Conservation (phyloP, 2,888 invertebrate genomes). For the Linnaemya tessellans region DNA sequence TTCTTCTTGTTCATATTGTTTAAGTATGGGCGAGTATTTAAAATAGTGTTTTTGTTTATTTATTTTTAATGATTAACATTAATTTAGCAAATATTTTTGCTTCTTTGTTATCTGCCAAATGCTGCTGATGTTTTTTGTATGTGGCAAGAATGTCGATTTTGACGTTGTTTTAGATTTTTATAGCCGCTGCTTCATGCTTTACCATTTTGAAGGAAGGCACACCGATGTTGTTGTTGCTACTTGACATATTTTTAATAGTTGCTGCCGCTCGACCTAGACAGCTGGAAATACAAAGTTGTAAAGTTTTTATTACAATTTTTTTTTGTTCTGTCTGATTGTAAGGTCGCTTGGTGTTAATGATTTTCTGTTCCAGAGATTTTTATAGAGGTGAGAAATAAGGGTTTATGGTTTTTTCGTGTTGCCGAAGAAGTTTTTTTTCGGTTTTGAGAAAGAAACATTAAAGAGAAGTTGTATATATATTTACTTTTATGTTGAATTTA, state of each 20-base stretch:
- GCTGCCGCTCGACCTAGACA: slow-evolving; percentile 42
- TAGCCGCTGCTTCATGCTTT: neutral
- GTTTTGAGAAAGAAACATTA: too few species aligned
- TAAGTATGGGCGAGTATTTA: neutral
- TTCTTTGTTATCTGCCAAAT: slow-evolving; percentile 25
- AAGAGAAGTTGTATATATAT: neutral
- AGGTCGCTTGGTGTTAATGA: slow-evolving; percentile 10
- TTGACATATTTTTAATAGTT: slow-evolving; percentile 3
- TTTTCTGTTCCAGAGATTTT: slow-evolving; percentile 1
- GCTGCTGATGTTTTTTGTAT: slow-evolving; percentile 19
- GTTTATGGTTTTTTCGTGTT: neutral
- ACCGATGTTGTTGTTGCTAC: slow-evolving; percentile 4
- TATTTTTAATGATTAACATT: slow-evolving; percentile 37
- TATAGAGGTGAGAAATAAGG: slow-evolving; percentile 20
- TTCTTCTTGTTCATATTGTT: neutral
- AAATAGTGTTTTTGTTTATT: slow-evolving; percentile 33
- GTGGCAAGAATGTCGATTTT: slow-evolving; percentile 38
- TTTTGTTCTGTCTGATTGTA: slow-evolving; percentile 5
- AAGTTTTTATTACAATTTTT: neutral
- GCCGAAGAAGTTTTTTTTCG: neutral
- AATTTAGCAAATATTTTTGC: slow-evolving; percentile 1
- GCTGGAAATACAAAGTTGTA: slow-evolving; percentile 20
- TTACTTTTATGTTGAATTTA: neutral
- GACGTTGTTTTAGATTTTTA: slow-evolving; percentile 15
- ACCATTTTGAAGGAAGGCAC: neutral